Evolutionary conservation across 2,797 vertebrate genomes (phyloP).

Genomic region (Chaetophractus vellerosus): DNA sequence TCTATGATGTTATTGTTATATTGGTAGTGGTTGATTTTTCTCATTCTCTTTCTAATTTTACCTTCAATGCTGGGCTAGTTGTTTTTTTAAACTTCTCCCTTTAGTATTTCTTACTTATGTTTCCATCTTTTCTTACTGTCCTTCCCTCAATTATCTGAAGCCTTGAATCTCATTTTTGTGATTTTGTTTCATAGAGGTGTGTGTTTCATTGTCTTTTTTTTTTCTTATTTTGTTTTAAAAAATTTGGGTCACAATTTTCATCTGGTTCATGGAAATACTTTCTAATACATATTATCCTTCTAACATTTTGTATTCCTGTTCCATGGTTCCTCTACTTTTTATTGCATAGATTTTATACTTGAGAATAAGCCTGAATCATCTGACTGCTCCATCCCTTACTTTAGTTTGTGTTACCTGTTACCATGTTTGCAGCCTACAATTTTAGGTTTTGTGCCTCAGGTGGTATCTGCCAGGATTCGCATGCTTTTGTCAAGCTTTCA

Average conservation of each 20-base stretch:
- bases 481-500: neutral
- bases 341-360: neutral
- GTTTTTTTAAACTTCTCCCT: neutral
- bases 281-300: neutral
- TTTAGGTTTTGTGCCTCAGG: neutral
- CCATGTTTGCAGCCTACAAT: neutral
- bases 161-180: neutral
- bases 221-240: neutral
- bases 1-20: neutral
- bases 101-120: neutral
- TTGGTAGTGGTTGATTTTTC: neutral
- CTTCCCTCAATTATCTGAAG: neutral
- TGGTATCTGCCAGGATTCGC: neutral
- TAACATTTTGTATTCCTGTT: neutral
- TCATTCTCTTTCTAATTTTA: neutral
- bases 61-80: neutral
- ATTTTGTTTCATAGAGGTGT: neutral
- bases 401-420: neutral
- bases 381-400: neutral
- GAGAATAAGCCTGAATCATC: neutral
- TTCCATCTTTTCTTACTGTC: neutral
- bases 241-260: neutral
- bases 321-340: neutral
- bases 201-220: neutral
- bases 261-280: neutral